phyloP scores from a whole-genome alignment of 2,888 invertebrate species.

The Sepioteuthis lessoniana region DNA sequence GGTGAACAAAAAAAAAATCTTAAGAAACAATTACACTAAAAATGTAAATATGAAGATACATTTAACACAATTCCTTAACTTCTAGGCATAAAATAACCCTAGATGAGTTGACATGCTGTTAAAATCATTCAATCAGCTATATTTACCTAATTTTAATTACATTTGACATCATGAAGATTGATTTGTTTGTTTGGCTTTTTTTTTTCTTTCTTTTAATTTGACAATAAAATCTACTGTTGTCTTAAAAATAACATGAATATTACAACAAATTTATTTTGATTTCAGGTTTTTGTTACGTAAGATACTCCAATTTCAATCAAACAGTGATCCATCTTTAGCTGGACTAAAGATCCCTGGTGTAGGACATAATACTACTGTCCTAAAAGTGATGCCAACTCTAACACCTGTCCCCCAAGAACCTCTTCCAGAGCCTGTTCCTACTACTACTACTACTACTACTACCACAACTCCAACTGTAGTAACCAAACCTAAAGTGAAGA shows the following conservation, averaged over 20 bases:
- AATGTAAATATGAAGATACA: too few relatives aligned
- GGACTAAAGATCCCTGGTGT: slow-evolving; percentile 49
- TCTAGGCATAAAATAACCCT: too few relatives aligned
- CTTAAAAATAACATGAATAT: background rate
- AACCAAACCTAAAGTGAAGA: slow-evolving; percentile 59
- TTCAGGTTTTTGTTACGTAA: slow-evolving; percentile 84
- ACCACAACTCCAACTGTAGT: slow-evolving; percentile 35
- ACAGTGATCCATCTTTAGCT: slow-evolving; percentile 60
- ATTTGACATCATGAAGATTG: too few relatives aligned
- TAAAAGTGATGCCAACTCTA: slow-evolving; percentile 47
- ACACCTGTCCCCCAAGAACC: slow-evolving; percentile 50
- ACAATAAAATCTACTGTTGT: background rate
- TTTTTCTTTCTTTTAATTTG: too few relatives aligned
- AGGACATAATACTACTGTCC: slow-evolving; percentile 50
- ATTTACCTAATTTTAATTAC: too few relatives aligned
- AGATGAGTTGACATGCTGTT: too few relatives aligned
- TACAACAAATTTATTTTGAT: slow-evolving; percentile 42
- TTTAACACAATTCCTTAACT: too few relatives aligned
- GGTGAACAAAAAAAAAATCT: too few relatives aligned
- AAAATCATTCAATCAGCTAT: too few relatives aligned
- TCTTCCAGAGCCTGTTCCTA: slow-evolving; percentile 47
- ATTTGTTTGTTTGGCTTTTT: too few relatives aligned
- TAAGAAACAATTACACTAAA: too few relatives aligned
- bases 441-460: slow-evolving; percentile 44
- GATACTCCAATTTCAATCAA: slow-evolving; percentile 76